These are phyloP conservation scores for Cettia cetti DNA, from an alignment of 2,113 vertebrate genomes.

Conservation along the genomic window DNA sequence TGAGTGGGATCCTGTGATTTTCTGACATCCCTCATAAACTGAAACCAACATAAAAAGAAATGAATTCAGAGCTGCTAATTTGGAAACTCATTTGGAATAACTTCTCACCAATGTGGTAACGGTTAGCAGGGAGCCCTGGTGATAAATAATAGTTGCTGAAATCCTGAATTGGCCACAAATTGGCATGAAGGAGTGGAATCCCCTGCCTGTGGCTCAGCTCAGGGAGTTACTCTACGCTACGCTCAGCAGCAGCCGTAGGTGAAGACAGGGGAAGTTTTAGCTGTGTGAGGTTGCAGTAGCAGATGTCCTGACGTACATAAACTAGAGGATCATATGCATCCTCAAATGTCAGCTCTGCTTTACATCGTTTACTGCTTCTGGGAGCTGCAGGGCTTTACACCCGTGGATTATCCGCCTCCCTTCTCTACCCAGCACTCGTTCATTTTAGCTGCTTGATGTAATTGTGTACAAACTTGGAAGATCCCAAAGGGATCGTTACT, in stretches of 20 bases:
- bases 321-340: neutral
- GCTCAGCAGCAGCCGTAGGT: neutral
- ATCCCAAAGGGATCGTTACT: conserved; percentile 51
- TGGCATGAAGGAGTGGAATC: neutral
- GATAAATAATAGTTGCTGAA: conserved; percentile 53
- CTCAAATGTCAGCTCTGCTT: conserved; percentile 19
- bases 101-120: neutral
- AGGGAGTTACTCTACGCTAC: neutral
- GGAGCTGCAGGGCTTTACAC: conserved; percentile 34
- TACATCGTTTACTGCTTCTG: neutral
- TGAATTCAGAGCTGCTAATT: conserved; percentile 27
- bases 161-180: conserved; percentile 48
- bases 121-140: conserved; percentile 35
- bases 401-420: neutral
- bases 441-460: conserved; percentile 32
- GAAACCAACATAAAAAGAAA: conserved; percentile 36
- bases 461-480: conserved; percentile 46
- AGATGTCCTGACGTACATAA: neutral
- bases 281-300: neutral
- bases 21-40: conserved; percentile 49
- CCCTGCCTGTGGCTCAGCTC: neutral
- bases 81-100: conserved; percentile 41
- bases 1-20: conserved; percentile 56
- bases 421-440: neutral
- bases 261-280: conserved; percentile 1